Percentiles rank a stretch among this genome's conserved stretches.
Conservation (phyloP, 2,113 vertebrate genomes). For the Falco punctatus region DNA sequence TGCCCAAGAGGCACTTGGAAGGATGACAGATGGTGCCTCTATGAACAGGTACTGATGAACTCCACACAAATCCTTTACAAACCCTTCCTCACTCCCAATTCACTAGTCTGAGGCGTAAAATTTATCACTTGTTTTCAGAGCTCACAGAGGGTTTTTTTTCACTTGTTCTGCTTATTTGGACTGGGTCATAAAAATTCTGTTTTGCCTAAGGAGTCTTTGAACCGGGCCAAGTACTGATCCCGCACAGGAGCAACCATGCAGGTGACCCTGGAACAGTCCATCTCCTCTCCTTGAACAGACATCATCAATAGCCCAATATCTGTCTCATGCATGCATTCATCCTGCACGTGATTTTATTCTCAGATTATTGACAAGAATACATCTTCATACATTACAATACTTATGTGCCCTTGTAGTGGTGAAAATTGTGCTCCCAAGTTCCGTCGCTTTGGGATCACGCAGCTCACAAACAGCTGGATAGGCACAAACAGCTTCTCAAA, state of each 20-base stretch:
- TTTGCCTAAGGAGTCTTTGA: neutral
- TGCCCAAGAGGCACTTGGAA: neutral
- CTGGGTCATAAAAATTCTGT: neutral
- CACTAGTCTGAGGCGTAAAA: neutral
- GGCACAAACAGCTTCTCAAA: neutral
- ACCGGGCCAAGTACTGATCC: neutral
- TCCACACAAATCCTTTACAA: neutral
- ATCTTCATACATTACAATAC: conserved; percentile 59
- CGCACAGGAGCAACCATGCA: neutral
- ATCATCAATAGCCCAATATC: neutral
- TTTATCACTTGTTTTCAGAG: neutral
- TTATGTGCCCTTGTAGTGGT: conserved; percentile 31
- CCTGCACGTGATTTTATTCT: neutral
- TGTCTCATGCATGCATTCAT: conserved; percentile 46
- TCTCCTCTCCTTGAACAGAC: conserved; percentile 35
- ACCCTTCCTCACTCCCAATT: neutral
- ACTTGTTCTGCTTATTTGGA: neutral
- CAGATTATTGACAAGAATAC: conserved; percentile 52
- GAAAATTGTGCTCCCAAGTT: neutral
- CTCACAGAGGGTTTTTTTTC: neutral
- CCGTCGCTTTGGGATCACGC: neutral
- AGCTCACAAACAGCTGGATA: neutral
- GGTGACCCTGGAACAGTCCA: conserved; percentile 30
- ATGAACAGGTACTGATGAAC: neutral
- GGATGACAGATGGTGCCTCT: neutral